phyloP scores from a whole-genome alignment of 1,140 invertebrate species.

The Nylanderia fulva region DNA sequence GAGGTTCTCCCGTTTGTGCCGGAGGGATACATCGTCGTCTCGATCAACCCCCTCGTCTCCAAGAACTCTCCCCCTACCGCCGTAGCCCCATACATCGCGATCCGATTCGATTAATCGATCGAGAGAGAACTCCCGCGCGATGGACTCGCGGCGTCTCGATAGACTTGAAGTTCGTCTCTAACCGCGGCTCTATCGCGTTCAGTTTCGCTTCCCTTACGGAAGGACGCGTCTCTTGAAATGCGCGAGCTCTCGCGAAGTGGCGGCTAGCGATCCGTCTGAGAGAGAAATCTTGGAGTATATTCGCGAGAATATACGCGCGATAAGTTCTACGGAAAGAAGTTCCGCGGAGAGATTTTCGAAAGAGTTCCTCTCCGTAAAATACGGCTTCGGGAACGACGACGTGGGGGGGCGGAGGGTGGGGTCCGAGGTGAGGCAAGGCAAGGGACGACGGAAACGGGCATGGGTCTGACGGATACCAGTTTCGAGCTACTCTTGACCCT shows the following conservation, averaged over 20 bases:
- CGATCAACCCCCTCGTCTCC: not conserved
- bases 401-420: not conserved
- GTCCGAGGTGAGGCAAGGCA: not conserved
- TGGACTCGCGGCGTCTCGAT: not conserved
- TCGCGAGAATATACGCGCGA: too few relatives aligned
- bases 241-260: not conserved
- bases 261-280: not conserved
- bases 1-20: conserved; percentile 58
- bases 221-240: not conserved
- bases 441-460: conserved; percentile 67
- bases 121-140: conserved; percentile 6
- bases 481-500: conserved; percentile 86
- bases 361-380: not conserved
- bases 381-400: not conserved
- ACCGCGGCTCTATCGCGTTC: not conserved
- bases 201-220: not conserved
- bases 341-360: not conserved
- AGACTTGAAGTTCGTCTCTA: not conserved
- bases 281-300: not conserved
- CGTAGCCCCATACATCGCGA: too few relatives aligned
- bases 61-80: not conserved
- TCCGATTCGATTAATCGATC: not conserved
- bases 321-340: not conserved
- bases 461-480: conserved; percentile 87
- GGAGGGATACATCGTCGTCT: not conserved